phyloP scores from a whole-genome alignment of 2,113 vertebrate species.

The Megaceryle maxima region DNA sequence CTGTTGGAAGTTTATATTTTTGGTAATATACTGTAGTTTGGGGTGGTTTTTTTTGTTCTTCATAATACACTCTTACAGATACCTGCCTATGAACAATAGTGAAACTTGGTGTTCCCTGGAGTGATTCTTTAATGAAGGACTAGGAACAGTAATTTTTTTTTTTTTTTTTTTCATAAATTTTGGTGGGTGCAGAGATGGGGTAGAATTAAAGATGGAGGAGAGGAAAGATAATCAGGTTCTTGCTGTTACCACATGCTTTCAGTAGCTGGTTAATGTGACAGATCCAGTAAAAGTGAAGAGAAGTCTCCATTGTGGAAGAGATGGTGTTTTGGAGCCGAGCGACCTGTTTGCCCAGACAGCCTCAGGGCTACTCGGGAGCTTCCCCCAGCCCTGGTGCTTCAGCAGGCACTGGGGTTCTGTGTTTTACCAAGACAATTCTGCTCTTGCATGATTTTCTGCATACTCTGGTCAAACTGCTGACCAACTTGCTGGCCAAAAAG shows the following conservation, averaged over 20 bases:
- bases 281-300: neutral
- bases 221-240: neutral
- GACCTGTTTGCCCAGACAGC: rapidly evolving
- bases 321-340: rapidly evolving
- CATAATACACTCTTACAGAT: neutral
- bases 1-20: neutral
- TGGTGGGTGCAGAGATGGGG: neutral
- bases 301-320: rapidly evolving
- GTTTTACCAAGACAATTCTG: neutral
- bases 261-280: neutral
- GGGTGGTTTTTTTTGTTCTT: neutral
- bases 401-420: neutral
- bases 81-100: neutral
- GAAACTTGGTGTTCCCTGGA: neutral
- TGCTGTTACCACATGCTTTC: neutral
- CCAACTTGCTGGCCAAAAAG: neutral
- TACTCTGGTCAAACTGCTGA: neutral
- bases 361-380: rapidly evolving
- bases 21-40: neutral
- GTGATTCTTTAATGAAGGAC: neutral
- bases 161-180: neutral
- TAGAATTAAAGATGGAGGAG: neutral
- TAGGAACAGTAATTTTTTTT: neutral
- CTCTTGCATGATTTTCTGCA: neutral
- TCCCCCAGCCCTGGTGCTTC: neutral